A percentile compares a stretch with the other conserved stretches of the same genome.
These are phyloP conservation scores for Dendroctonus valens DNA, from an alignment of 1,140 invertebrate species.

Conservation along the genomic window DNA sequence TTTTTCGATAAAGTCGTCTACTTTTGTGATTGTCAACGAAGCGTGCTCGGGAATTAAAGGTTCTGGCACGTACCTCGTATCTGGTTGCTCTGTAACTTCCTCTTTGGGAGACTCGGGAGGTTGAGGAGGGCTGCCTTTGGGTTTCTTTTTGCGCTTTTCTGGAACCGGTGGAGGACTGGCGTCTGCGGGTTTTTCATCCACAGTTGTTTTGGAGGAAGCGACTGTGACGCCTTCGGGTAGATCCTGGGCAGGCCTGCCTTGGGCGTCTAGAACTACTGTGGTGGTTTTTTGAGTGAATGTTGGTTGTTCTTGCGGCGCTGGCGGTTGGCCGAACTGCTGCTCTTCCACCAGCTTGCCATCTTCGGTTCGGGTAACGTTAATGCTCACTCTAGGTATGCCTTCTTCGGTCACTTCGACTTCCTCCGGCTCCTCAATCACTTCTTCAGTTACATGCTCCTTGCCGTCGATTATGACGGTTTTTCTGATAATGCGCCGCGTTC, in stretches of 20 bases:
- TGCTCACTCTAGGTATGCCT: slow-evolving; percentile 70
- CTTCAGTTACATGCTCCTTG: slow-evolving; percentile 77
- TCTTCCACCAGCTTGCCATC: slow-evolving; percentile 55
- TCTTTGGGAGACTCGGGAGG: background rate
- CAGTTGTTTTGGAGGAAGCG: too few species aligned
- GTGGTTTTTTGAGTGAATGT: slow-evolving; percentile 1
- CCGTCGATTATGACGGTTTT: slow-evolving; percentile 76
- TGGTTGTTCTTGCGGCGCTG: slow-evolving; percentile 18
- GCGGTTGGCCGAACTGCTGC: slow-evolving; percentile 50
- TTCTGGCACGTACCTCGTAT: slow-evolving; percentile 47
- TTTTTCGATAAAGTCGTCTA: slow-evolving; percentile 38
- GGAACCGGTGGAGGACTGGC: background rate
- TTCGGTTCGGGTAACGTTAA: slow-evolving; percentile 64
- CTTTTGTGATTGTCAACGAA: slow-evolving; percentile 37
- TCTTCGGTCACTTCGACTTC: slow-evolving; percentile 75
- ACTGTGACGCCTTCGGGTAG: background rate
- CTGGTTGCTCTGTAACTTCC: slow-evolving; percentile 14
- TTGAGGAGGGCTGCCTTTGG: slow-evolving; percentile 1
- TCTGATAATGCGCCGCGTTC: slow-evolving; percentile 69
- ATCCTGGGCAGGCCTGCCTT: too few species aligned
- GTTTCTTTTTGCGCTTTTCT: background rate
- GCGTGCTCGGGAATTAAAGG: slow-evolving; percentile 39
- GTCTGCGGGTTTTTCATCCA: background rate
- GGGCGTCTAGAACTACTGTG: too few species aligned
- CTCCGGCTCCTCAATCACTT: slow-evolving; percentile 79